These are phyloP conservation scores for Tachyglossus aculeatus DNA, from an alignment of 2,797 vertebrate genomes.

Conservation along the genomic window DNA sequence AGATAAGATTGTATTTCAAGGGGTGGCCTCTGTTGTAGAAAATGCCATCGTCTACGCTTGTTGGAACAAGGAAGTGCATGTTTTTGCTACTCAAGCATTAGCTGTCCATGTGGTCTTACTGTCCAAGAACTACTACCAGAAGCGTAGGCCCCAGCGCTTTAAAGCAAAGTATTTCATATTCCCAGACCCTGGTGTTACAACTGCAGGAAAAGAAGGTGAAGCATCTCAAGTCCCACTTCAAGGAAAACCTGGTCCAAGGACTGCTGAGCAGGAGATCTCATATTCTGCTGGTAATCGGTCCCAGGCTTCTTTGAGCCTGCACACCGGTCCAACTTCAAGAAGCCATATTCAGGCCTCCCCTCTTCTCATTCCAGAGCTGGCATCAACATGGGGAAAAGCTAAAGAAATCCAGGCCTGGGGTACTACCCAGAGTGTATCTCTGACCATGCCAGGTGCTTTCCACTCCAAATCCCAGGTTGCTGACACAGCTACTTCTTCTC, in stretches of 20 bases:
- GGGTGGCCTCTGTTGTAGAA: slow-evolving; percentile 34
- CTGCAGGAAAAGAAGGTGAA: background rate
- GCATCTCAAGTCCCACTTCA: background rate
- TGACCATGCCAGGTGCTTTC: background rate
- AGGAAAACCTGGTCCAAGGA: background rate
- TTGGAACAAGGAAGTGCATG: slow-evolving; percentile 42
- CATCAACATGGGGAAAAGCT: background rate
- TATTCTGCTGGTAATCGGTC: background rate
- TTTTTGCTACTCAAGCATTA: slow-evolving; percentile 60
- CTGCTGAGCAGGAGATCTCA: background rate
- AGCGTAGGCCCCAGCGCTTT: slow-evolving; percentile 5
- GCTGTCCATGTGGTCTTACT: slow-evolving; percentile 53
- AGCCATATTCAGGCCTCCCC: background rate
- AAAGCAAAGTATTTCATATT: slow-evolving; percentile 63
- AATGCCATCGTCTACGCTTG: slow-evolving; percentile 54
- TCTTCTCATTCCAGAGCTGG: background rate
- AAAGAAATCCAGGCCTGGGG: background rate
- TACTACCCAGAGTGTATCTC: background rate
- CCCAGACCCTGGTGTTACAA: background rate
- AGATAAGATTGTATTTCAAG: slow-evolving; percentile 66
- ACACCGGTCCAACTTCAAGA: background rate
- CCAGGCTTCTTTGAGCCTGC: background rate
- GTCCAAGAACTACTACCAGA: slow-evolving; percentile 23
- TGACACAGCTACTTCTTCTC: no score
- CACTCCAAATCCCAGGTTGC: background rate